Base-by-base conservation (phyloP, 1,140 invertebrate genomes). In the Mamestra configurata region DNA sequence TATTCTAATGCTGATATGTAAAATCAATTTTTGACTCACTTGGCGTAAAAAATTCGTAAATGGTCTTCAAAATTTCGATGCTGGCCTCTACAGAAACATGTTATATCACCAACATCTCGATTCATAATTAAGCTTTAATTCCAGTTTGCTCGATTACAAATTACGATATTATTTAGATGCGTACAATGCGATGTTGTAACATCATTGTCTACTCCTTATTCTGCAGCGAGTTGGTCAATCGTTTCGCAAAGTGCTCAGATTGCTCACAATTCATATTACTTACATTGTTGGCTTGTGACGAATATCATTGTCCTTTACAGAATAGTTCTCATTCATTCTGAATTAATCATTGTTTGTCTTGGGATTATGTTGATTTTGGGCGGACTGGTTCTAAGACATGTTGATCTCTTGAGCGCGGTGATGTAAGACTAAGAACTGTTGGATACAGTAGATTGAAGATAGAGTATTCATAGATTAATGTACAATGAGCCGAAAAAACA, bases 221-320 rank as follows among this genome's bases (percentile, higher is more conserved):
- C 68, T 68, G 13, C 66, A 80, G 31, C 71, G 20, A 35, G 61
- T 80, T 77, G 79, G 55, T 66, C 43, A 80, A 80, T n/a, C 37
- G 64, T 77, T 71, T 77, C 64, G 73, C 68, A 71, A 61, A 72
- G 11, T 57, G 35, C 31, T 27, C 64, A 27, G 24, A 20, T 27
- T 43, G 77, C 18, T 31, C 43, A 72, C 27, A 68, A 79, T 43
- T 78, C 66, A 53, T 79, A 35, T 18, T 49, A 22, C 68, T 18
- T 49, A 22, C 68, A 73, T 79, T 79, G 77, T 78, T 43, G 49
- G 24, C 37, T 46, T 22, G 11, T 40, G 59, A 64, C 43, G 31
- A 22, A 27, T 77, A 53, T 31, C 53, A 37, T 53, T 37, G 61
- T 77, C 59, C n/a, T 40, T 55, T 10, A 59, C n/a, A 22, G 61